phyloP scores from a whole-genome alignment of 2,113 vertebrate species.

The Scytalopus superciliaris region DNA sequence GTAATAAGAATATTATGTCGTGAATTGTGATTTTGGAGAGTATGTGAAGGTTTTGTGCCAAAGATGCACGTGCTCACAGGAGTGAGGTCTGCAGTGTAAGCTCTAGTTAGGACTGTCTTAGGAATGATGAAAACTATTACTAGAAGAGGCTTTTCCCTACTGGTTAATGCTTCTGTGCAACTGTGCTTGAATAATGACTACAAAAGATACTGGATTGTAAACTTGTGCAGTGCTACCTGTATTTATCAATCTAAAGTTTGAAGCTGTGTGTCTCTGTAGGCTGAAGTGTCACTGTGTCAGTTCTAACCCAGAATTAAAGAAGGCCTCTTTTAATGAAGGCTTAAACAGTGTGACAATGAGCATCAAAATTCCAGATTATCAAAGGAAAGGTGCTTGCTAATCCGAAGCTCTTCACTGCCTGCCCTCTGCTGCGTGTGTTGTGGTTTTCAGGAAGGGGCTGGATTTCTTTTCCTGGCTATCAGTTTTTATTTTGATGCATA shows the following conservation, averaged over 20 bases:
- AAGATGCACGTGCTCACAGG: background rate
- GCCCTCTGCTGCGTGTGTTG: rapidly evolving
- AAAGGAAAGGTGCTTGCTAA: background rate
- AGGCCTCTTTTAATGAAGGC: background rate
- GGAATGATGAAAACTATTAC: rapidly evolving
- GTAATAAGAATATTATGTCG: background rate
- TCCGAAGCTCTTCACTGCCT: background rate
- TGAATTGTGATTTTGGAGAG: background rate
- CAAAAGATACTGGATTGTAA: background rate
- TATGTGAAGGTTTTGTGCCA: background rate
- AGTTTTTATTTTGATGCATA: background rate
- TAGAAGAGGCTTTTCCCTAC: background rate
- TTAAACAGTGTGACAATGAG: background rate
- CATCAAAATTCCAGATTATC: background rate
- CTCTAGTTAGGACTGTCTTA: background rate
- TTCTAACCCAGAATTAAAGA: background rate
- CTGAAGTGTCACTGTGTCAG: too few species aligned
- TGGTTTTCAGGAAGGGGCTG: background rate
- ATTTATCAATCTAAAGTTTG: background rate
- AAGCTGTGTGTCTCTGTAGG: background rate
- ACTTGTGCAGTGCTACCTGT: background rate
- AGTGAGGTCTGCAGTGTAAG: background rate
- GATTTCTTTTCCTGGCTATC: background rate
- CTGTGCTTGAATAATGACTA: background rate
- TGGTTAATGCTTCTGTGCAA: background rate